Evolutionary conservation across 2,113 vertebrate species (phyloP).

Genomic region (Epinephelus fuscoguttatus): DNA sequence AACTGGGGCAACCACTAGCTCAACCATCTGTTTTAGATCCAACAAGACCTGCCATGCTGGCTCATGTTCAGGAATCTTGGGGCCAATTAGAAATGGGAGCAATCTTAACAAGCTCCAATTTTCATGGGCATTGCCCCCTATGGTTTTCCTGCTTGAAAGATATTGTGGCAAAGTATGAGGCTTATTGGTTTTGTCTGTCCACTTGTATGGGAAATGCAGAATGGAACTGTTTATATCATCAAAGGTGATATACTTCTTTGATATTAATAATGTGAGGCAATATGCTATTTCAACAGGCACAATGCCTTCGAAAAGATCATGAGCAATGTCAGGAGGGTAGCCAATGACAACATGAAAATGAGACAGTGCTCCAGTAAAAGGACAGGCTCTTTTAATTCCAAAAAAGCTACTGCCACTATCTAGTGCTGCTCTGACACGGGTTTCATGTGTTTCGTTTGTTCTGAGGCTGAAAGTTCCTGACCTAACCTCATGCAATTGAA

Average conservation of each 20-base stretch:
- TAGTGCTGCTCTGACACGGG: conserved; percentile 1
- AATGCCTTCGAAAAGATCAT: conserved; percentile 31
- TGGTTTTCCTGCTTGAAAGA: conserved; percentile 23
- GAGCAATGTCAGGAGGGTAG: conserved; percentile 16
- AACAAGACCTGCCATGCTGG: conserved; percentile 7
- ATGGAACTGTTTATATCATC: conserved; percentile 32
- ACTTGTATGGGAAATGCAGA: conserved; percentile 28
- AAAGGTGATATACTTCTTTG: conserved; percentile 31
- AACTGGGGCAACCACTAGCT: not conserved
- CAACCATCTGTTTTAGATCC: not conserved
- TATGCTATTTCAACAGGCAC: conserved; percentile 27
- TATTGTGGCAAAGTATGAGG: conserved; percentile 31
- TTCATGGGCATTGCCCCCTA: conserved; percentile 8
- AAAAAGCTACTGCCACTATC: conserved; percentile 15
- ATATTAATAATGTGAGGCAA: conserved; percentile 24
- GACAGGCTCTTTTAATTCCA: conserved; percentile 14
- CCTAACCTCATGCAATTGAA: not conserved
- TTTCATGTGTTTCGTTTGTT: conserved; percentile 11
- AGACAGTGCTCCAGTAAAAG: not conserved
- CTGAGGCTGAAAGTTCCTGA: conserved; percentile 21
- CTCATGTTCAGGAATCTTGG: conserved; percentile 3
- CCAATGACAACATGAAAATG: conserved; percentile 23
- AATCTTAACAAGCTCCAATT: conserved; percentile 29
- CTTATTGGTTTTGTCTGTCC: conserved; percentile 40
- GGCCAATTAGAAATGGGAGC: conserved; percentile 12